Conservation (phyloP, 2,113 vertebrate genomes). For the Labeo rohita region DNA sequence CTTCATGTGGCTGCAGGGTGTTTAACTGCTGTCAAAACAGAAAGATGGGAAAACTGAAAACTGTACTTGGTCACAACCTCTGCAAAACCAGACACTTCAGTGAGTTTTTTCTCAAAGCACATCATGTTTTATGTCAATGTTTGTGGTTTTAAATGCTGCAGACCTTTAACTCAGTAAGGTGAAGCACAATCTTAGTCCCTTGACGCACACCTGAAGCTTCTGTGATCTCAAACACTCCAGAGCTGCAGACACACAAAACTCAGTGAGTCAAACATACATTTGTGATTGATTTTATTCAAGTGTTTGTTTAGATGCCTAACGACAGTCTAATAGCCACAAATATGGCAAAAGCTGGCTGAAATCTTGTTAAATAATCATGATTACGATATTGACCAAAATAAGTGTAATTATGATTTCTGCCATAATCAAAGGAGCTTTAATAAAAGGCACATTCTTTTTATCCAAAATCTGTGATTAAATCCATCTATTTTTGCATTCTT, state of each 20-base stretch:
- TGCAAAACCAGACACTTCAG: constrained; percentile 65
- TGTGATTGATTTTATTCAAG: background rate
- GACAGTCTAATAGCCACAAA: background rate
- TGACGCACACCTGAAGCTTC: constrained; percentile 88
- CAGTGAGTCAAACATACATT: background rate
- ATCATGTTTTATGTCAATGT: background rate
- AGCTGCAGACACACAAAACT: constrained; percentile 79
- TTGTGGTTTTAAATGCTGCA: background rate
- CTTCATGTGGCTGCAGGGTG: constrained; percentile 78
- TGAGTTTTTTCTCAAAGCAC: background rate
- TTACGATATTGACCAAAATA: background rate
- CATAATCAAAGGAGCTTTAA: background rate
- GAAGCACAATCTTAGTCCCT: constrained; percentile 93
- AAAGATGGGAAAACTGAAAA: constrained; percentile 92
- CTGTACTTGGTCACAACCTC: constrained; percentile 97
- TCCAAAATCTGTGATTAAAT: background rate
- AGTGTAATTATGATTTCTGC: background rate
- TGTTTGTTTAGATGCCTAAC: background rate
- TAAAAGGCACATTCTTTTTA: background rate
- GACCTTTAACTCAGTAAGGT: constrained; percentile 91
- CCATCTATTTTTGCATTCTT: background rate
- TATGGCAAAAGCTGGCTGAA: background rate
- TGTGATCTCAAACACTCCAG: constrained; percentile 89
- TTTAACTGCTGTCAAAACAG: constrained; percentile 90
- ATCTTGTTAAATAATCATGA: background rate